Percentiles rank a stretch among this genome's conserved stretches.
Evolutionary conservation across 1,140 invertebrate species (phyloP).

Genomic region (Zaprionus vittiger): DNA sequence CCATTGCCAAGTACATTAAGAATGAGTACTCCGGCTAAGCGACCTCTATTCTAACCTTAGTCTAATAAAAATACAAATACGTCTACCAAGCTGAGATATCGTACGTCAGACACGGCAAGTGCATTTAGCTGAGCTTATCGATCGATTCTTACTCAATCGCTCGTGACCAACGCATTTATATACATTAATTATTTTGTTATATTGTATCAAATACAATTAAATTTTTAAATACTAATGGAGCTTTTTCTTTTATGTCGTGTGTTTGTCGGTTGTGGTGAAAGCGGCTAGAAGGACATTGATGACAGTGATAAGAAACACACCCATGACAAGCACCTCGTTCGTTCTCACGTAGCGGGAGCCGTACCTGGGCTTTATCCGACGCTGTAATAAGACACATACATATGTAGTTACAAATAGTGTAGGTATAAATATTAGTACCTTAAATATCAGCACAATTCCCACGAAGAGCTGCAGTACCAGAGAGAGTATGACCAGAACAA

Average conservation of each 20-base stretch:
- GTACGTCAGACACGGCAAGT: conserved; percentile 84
- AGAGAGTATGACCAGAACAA: conserved; percentile 86
- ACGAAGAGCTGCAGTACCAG: conserved; percentile 87
- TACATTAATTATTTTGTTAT: conserved; percentile 63
- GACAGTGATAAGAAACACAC: conserved; percentile 88
- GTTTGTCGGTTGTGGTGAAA: conserved; percentile 86
- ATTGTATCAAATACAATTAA: conserved; percentile 76
- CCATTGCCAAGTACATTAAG: conserved; percentile 92
- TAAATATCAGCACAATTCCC: conserved; percentile 88
- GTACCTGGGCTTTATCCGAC: conserved; percentile 55
- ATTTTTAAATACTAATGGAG: conserved; percentile 21
- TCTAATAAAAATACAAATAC: conserved; percentile 10
- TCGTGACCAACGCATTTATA: conserved; percentile 70
- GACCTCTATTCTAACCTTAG: conserved; percentile 9
- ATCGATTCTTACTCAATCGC: conserved; percentile 44
- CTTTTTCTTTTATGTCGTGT: background rate
- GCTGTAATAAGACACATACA: conserved; percentile 34
- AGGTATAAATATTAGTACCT: conserved; percentile 74
- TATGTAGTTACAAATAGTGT: background rate
- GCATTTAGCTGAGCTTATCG: conserved; percentile 67
- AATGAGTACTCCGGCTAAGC: conserved; percentile 76
- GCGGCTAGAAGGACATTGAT: conserved; percentile 89
- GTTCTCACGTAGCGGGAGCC: conserved; percentile 77
- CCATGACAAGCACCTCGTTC: conserved; percentile 88
- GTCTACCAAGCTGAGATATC: conserved; percentile 73